Evolutionary conservation across 2,888 invertebrate genomes (phyloP).

Genomic region (Lithodes maja): DNA sequence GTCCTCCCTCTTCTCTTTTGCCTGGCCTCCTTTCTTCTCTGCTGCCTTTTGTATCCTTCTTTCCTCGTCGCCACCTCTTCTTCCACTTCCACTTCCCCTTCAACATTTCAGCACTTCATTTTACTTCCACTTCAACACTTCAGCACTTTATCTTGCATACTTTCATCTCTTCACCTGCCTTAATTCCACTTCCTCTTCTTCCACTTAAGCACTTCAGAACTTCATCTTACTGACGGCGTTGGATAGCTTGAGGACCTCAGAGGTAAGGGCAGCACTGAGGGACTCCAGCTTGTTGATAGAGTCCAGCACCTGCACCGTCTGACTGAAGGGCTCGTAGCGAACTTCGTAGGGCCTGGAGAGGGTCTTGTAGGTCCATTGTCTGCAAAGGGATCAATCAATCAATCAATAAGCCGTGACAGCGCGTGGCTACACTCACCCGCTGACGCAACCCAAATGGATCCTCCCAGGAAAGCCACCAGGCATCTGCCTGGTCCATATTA

Average conservation of each 20-base stretch:
- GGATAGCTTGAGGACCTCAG: slow-evolving; percentile 90
- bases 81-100: background rate
- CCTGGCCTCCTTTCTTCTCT: background rate
- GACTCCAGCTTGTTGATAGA: slow-evolving; percentile 91
- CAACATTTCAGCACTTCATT: background rate
- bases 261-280: slow-evolving; percentile 88
- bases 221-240: slow-evolving; percentile 92
- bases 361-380: slow-evolving; percentile 90
- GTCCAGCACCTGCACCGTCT: slow-evolving; percentile 79
- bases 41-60: background rate
- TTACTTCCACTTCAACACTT: background rate
- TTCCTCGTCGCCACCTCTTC: background rate
- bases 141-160: no score
- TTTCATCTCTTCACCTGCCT: no score
- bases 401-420: no score
- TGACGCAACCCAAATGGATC: no score
- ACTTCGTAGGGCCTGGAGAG: slow-evolving; percentile 98
- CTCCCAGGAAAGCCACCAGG: no score
- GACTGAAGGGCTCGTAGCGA: slow-evolving; percentile 80
- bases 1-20: background rate
- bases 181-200: background rate
- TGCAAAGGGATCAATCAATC: slow-evolving; percentile 71
- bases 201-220: slow-evolving; percentile 70
- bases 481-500: no score
- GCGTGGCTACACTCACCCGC: no score